Evolutionary conservation across 1,140 invertebrate species (phyloP).

Genomic region (Kradibia gibbosae): DNA sequence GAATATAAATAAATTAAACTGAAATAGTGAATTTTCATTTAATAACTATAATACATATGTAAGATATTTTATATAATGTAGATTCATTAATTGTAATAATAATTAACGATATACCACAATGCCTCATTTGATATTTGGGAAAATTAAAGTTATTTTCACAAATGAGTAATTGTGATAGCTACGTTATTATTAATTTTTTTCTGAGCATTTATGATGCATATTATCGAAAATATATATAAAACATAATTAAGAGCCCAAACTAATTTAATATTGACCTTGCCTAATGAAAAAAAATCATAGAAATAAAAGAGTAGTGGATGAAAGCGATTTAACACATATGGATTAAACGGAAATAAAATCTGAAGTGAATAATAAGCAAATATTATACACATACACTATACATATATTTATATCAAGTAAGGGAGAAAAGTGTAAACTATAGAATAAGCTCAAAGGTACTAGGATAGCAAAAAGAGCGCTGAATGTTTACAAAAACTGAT

Average conservation of each 20-base stretch:
- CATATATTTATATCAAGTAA: background rate
- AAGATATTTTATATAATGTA: no score
- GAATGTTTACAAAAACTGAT: slow-evolving; percentile 48
- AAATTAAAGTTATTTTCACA: no score
- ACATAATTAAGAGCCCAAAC: background rate
- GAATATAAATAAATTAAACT: no score
- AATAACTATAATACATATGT: no score
- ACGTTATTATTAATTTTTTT: no score
- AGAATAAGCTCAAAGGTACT: slow-evolving; percentile 28
- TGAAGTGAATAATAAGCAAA: slow-evolving; percentile 21
- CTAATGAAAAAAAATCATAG: background rate
- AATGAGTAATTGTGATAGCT: no score
- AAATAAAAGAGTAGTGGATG: background rate
- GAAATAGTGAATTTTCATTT: no score
- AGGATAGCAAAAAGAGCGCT: slow-evolving; percentile 19
- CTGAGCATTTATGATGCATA: no score
- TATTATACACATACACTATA: background rate
- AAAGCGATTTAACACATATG: background rate
- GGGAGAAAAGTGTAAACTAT: background rate
- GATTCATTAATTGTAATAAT: no score
- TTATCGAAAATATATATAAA: background rate
- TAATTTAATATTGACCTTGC: background rate
- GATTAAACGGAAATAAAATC: slow-evolving; percentile 34
- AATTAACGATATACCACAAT: no score
- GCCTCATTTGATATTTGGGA: no score